Conservation (phyloP, 1,140 invertebrate genomes). For the Asbolus verrucosus region DNA sequence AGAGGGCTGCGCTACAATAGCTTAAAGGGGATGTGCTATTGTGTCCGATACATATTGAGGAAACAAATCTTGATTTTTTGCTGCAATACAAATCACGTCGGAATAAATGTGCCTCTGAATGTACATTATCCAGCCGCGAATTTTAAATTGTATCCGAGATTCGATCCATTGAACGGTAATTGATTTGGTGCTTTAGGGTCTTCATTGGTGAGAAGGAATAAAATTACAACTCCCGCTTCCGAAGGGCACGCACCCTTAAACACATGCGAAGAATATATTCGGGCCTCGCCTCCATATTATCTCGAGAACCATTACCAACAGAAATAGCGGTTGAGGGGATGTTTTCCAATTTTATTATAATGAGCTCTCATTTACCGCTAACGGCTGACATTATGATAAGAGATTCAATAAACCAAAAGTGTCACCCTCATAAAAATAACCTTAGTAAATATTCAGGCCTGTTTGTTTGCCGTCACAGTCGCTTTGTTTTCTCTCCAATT, state of each 20-base stretch:
- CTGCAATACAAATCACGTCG: too few relatives aligned
- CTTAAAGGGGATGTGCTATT: too few relatives aligned
- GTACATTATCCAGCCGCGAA: too few relatives aligned
- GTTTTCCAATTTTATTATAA: conserved; percentile 58
- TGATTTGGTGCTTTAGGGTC: too few relatives aligned
- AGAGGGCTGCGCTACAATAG: too few relatives aligned
- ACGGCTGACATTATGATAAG: conserved; percentile 56
- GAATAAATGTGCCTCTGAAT: too few relatives aligned
- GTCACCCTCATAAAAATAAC: conserved; percentile 54
- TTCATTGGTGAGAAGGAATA: too few relatives aligned
- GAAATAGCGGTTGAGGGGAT: conserved; percentile 41
- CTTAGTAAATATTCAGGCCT: conserved; percentile 49
- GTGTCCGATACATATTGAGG: too few relatives aligned
- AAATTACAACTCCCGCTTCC: background rate
- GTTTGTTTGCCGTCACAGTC: conserved; percentile 40
- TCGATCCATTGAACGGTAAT: too few relatives aligned
- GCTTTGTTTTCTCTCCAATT: conserved; percentile 42
- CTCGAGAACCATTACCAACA: conserved; percentile 4
- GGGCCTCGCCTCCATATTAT: conserved; percentile 5
- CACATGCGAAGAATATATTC: conserved; percentile 9
- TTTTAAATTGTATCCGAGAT: too few relatives aligned
- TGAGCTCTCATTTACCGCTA: conserved; percentile 56
- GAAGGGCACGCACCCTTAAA: background rate
- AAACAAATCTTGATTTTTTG: too few relatives aligned
- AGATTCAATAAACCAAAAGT: conserved; percentile 56